A percentile compares a stretch with the other conserved stretches of the same genome.
These are phyloP conservation scores for Meles meles DNA, from an alignment of 2,113 vertebrate species.

Conservation along the genomic window DNA sequence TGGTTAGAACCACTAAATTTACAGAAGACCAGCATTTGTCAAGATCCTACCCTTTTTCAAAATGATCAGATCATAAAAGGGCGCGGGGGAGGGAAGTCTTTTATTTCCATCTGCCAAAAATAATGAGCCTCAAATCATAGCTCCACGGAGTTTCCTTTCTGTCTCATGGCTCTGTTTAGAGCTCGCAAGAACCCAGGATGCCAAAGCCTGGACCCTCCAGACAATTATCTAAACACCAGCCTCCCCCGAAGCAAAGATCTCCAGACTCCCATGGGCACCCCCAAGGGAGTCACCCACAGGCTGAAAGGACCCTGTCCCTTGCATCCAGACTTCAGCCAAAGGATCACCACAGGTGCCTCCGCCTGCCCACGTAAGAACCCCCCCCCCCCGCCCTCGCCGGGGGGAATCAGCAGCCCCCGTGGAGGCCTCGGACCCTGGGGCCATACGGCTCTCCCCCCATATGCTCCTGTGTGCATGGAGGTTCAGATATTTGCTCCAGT, in stretches of 20 bases:
- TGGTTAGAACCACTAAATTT: neutral
- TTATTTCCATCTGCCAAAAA: neutral
- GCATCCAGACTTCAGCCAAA: neutral
- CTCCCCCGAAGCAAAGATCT: neutral
- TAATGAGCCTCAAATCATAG: neutral
- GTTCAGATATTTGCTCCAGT: neutral
- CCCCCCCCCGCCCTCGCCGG: no score
- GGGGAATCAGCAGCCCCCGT: rapidly evolving
- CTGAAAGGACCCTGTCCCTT: neutral
- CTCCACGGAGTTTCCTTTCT: neutral
- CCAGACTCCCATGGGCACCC: neutral
- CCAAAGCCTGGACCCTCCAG: no score
- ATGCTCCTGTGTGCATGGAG: rapidly evolving
- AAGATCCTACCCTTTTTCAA: neutral
- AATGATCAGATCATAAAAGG: neutral
- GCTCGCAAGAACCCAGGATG: neutral
- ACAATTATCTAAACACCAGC: neutral
- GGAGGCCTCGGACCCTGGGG: neutral
- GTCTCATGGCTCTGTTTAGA: neutral
- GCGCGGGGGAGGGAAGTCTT: rapidly evolving
- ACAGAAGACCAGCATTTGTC: neutral
- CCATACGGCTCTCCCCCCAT: rapidly evolving
- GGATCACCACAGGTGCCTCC: rapidly evolving
- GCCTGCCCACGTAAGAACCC: rapidly evolving
- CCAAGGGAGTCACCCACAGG: neutral